Conservation (phyloP, 2,113 vertebrate genomes). For the Nerophis ophidion region DNA sequence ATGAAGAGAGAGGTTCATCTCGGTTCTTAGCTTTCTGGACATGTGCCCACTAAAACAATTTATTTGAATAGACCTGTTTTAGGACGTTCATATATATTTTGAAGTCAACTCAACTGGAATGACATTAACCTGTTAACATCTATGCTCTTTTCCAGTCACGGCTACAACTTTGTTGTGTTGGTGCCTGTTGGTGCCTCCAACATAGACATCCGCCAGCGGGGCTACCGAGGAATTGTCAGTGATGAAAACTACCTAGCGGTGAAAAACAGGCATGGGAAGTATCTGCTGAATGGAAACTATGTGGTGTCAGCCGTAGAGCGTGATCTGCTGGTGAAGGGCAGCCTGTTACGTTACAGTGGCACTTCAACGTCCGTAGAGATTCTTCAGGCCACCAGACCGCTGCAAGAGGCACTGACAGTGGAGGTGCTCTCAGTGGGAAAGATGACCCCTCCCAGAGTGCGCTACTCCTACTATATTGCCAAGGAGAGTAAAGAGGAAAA, state of each 20-base stretch:
- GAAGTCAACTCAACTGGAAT: background rate
- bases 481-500: constrained; percentile 87
- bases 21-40: too few species aligned
- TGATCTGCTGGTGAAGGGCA: constrained; percentile 86
- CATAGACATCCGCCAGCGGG: constrained; percentile 90
- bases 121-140: background rate
- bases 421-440: constrained; percentile 94
- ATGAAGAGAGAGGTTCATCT: too few species aligned
- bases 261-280: constrained; percentile 85
- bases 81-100: background rate
- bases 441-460: constrained; percentile 93
- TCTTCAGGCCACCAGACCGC: constrained; percentile 82
- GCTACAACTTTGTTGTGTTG: constrained; percentile 96
- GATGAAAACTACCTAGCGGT: constrained; percentile 96
- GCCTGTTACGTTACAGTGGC: constrained; percentile 89
- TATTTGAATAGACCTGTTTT: too few species aligned
- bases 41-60: too few species aligned
- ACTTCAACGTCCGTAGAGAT: constrained; percentile 84
- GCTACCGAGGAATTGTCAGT: constrained; percentile 85
- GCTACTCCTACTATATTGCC: constrained; percentile 93
- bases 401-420: constrained; percentile 84
- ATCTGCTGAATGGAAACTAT: constrained; percentile 94
- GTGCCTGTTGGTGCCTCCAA: constrained; percentile 87
- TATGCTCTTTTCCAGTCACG: constrained; percentile 74
- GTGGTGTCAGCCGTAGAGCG: constrained; percentile 90